Conservation (phyloP, 2,888 invertebrate genomes). For the Plebejus anna region DNA sequence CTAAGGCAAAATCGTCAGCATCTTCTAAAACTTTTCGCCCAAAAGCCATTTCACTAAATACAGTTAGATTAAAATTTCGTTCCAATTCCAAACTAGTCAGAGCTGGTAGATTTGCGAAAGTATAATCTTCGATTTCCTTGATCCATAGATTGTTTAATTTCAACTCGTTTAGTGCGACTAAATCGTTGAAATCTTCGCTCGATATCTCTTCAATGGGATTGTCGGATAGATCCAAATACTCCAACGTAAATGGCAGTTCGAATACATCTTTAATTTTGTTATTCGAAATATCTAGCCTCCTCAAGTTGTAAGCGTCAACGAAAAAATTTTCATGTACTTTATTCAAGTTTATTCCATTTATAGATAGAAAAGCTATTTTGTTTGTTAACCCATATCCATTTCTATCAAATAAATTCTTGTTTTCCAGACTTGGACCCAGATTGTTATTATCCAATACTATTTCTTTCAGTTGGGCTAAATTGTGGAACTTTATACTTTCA, state of each 20-base stretch:
- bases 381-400: constrained; percentile 60
- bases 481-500: constrained; percentile 59
- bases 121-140: constrained; percentile 71
- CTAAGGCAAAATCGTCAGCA: constrained; percentile 64
- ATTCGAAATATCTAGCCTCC: constrained; percentile 66
- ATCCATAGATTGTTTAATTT: constrained; percentile 80
- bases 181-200: constrained; percentile 67
- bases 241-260: constrained; percentile 75
- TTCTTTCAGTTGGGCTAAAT: constrained; percentile 57
- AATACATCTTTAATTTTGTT: constrained; percentile 79
- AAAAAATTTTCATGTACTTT: constrained; percentile 64
- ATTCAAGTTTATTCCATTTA: constrained; percentile 55
- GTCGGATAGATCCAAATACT: constrained; percentile 82
- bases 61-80: constrained; percentile 74
- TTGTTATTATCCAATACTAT: constrained; percentile 68
- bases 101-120: constrained; percentile 75
- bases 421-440: constrained; percentile 55
- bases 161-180: constrained; percentile 74
- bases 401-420: constrained; percentile 59
- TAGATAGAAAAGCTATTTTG: constrained; percentile 55
- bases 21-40: constrained; percentile 61
- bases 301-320: constrained; percentile 65
- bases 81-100: constrained; percentile 75
- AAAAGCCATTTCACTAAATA: constrained; percentile 69
- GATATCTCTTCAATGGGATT: constrained; percentile 76